Percentiles rank a stretch among this genome's conserved stretches.
Evolutionary conservation across 1,140 invertebrate genomes (phyloP).

Genomic region (Hyphantria cunea): DNA sequence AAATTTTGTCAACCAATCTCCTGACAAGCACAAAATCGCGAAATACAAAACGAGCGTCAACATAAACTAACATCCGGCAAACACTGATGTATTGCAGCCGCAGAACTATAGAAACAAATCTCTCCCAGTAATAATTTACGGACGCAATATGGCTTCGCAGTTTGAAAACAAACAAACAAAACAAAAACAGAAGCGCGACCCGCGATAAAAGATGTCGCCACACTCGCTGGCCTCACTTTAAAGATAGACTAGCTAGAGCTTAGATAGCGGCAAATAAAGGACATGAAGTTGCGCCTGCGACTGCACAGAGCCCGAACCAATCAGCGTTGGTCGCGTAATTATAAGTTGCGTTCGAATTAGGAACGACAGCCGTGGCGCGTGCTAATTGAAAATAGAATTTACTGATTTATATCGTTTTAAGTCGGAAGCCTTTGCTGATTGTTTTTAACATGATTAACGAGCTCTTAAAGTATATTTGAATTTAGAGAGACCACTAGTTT

Average conservation of each 20-base stretch:
- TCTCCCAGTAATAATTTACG: slow-evolving; percentile 76
- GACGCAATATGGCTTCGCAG: slow-evolving; percentile 71
- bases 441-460: slow-evolving; percentile 39
- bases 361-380: slow-evolving; percentile 53
- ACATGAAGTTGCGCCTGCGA: slow-evolving; percentile 32
- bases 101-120: slow-evolving; percentile 80
- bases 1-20: slow-evolving; percentile 54
- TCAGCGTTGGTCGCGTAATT: slow-evolving; percentile 61
- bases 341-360: slow-evolving; percentile 74
- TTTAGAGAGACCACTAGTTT: slow-evolving; percentile 21
- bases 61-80: slow-evolving; percentile 76
- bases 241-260: slow-evolving; percentile 70
- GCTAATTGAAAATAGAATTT: slow-evolving; percentile 65
- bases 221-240: slow-evolving; percentile 59
- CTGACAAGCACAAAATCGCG: slow-evolving; percentile 70
- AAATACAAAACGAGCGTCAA: slow-evolving; percentile 71
- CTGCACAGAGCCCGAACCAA: slow-evolving; percentile 46
- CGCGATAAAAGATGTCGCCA: slow-evolving; percentile 77
- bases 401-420: slow-evolving; percentile 53
- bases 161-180: slow-evolving; percentile 70
- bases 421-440: slow-evolving; percentile 39
- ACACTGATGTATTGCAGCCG: slow-evolving; percentile 75
- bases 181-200: slow-evolving; percentile 69
- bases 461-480: slow-evolving; percentile 31
- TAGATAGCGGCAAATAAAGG: slow-evolving; percentile 63